Conservation (phyloP, 2,113 vertebrate species). For the Sitta europaea region DNA sequence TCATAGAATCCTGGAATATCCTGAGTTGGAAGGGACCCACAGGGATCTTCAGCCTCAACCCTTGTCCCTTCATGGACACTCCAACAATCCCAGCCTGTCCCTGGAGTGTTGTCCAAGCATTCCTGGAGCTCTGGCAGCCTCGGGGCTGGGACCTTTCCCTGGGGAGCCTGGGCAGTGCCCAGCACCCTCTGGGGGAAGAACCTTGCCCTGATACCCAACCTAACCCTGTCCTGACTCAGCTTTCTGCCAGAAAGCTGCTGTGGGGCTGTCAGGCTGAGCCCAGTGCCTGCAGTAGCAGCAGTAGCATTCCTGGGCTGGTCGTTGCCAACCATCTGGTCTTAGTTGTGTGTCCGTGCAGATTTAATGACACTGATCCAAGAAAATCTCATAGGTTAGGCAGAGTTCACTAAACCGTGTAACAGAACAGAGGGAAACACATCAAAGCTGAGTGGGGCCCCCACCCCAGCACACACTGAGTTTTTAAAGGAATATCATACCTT, state of each 20-base stretch:
- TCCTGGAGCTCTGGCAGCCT: background rate
- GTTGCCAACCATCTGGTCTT: background rate
- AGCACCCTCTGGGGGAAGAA: background rate
- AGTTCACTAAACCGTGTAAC: background rate
- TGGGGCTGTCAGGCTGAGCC: background rate
- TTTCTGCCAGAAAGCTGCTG: background rate
- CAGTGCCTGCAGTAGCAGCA: background rate
- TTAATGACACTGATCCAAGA: background rate
- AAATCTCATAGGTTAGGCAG: background rate
- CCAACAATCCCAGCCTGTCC: background rate
- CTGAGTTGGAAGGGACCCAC: background rate
- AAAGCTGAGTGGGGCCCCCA: background rate
- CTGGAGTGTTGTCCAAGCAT: accelerated
- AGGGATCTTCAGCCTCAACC: background rate
- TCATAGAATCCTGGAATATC: background rate
- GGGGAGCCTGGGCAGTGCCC: background rate
- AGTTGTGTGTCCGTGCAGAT: background rate
- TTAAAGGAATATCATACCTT: background rate
- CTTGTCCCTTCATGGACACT: background rate
- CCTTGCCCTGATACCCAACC: background rate
- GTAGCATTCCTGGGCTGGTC: background rate
- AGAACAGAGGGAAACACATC: background rate
- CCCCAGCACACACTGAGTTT: background rate
- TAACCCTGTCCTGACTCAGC: background rate
- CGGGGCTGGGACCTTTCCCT: accelerated